These are phyloP conservation scores for Drosophila albomicans DNA, from an alignment of 1,140 invertebrate species.

Conservation along the genomic window DNA sequence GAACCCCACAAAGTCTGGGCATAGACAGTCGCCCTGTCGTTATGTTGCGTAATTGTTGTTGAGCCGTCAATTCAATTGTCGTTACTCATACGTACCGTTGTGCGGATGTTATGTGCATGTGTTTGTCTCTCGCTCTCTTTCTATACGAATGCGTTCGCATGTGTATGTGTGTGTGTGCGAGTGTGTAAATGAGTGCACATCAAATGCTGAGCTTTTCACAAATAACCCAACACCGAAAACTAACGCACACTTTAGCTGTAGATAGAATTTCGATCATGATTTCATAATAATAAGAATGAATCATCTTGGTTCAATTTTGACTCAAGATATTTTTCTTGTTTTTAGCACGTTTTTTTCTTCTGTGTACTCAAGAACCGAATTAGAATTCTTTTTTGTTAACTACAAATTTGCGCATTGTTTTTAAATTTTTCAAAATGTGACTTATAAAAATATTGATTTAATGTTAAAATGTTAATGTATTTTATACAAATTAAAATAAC, in stretches of 20 bases:
- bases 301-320: too few relatives aligned
- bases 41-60: constrained; percentile 72
- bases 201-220: constrained; percentile 25
- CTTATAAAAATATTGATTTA: neutral
- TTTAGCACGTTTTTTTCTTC: too few relatives aligned
- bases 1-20: neutral
- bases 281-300: too few relatives aligned
- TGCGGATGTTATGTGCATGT: constrained; percentile 54
- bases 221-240: neutral
- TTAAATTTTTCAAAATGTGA: too few relatives aligned
- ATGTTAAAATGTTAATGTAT: neutral
- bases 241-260: neutral
- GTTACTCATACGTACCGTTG: constrained; percentile 79
- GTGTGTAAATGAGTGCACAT: constrained; percentile 38
- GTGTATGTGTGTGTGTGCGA: constrained; percentile 1
- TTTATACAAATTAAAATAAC: neutral
- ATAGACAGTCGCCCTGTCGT: constrained; percentile 14
- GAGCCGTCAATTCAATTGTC: constrained; percentile 80
- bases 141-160: neutral
- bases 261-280: too few relatives aligned
- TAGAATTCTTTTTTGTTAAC: too few relatives aligned
- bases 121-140: neutral
- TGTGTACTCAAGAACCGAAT: too few relatives aligned
- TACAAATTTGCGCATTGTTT: too few relatives aligned
- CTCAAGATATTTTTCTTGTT: too few relatives aligned